phyloP scores from a whole-genome alignment of 1,140 invertebrate species.

The Aradophagus sp. region DNA sequence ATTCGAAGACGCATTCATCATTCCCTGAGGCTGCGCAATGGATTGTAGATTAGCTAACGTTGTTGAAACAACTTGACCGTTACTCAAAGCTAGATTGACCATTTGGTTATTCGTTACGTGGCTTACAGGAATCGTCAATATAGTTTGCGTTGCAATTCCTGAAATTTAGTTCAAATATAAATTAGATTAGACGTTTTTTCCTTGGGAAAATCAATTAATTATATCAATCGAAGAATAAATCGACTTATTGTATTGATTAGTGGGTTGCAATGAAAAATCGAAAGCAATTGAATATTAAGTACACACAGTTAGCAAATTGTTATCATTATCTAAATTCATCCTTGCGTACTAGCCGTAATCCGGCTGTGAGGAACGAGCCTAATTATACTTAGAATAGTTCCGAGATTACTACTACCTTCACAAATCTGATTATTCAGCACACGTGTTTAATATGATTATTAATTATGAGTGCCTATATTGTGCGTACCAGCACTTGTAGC shows the following conservation, averaged over 20 bases:
- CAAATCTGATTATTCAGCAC: constrained; percentile 75
- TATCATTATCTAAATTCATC: constrained; percentile 72
- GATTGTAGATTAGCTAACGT: constrained; percentile 87
- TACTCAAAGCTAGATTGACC: constrained; percentile 85
- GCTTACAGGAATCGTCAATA: constrained; percentile 93
- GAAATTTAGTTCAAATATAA: constrained; percentile 26
- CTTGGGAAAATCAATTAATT: constrained; percentile 32
- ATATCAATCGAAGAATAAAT: constrained; percentile 56
- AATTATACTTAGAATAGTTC: constrained; percentile 77
- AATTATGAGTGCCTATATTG: constrained; percentile 74
- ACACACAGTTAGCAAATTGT: constrained; percentile 75
- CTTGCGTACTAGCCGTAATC: constrained; percentile 65
- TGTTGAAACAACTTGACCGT: constrained; percentile 89
- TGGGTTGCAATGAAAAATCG: constrained; percentile 74
- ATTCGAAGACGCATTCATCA: constrained; percentile 77
- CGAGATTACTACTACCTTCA: constrained; percentile 74
- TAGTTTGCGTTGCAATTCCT: constrained; percentile 95
- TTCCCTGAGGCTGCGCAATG: constrained; percentile 82
- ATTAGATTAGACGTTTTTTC: too few species aligned
- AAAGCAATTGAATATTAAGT: constrained; percentile 72
- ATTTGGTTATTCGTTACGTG: constrained; percentile 88
- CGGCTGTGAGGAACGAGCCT: constrained; percentile 71
- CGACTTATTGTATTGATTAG: constrained; percentile 73
- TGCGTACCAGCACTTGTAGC: constrained; percentile 69
- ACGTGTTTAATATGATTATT: constrained; percentile 76